Conservation (phyloP, 2,797 vertebrate species). For the Falco columbarius region DNA sequence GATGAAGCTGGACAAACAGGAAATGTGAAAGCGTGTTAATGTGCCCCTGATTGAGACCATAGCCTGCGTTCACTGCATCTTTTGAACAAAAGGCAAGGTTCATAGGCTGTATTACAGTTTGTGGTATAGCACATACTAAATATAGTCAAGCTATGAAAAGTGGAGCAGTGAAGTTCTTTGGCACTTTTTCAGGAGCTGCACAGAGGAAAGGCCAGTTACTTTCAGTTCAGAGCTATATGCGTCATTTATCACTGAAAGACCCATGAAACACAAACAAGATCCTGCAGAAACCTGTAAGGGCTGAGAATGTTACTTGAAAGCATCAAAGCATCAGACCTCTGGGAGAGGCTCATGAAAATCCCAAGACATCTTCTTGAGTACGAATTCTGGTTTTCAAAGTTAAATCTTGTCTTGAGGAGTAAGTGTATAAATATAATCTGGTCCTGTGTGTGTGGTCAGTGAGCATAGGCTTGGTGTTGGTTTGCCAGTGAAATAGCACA, state of each 20-base stretch:
- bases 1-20: not conserved
- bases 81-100: not conserved
- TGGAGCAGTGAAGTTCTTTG: not conserved
- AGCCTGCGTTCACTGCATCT: not conserved
- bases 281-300: not conserved
- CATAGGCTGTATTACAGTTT: not conserved
- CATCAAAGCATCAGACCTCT: not conserved
- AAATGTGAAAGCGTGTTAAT: not conserved
- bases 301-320: not conserved
- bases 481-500: not conserved
- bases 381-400: not conserved
- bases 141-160: constrained; percentile 54
- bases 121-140: constrained; percentile 23
- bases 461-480: not conserved
- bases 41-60: fast-evolving
- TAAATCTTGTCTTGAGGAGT: not conserved
- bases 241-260: not conserved
- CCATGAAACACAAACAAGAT: not conserved
- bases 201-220: not conserved
- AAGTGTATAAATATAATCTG: not conserved
- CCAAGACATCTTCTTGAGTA: not conserved
- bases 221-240: not conserved
- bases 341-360: not conserved
- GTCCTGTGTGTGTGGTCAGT: not conserved
- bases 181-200: not conserved